Evolutionary conservation across 2,888 invertebrate species (phyloP), one percentile per base, ranked within the genome.

Genomic region (Cosmia trapezina): DNA sequence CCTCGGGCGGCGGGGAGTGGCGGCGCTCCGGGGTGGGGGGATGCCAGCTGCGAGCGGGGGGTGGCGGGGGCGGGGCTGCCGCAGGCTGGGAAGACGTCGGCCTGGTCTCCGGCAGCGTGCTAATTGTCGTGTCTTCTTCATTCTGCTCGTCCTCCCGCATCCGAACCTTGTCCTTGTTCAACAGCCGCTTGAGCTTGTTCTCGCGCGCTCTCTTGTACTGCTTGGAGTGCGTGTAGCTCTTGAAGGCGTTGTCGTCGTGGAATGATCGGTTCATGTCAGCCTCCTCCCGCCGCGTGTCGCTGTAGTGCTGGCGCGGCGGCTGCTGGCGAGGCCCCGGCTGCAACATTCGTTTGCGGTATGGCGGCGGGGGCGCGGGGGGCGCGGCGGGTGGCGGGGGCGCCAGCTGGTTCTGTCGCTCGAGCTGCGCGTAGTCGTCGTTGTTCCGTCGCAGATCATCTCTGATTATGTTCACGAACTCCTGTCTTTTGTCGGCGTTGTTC

Each of bases 371-470:
- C 7, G 17, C 43, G 12, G 9, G 14, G 22, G 11, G 22, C 3
- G 9, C 1, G 37, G n/a, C n/a, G n/a, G n/a, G n/a, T n/a, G n/a
- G n/a, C n/a, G n/a, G 37, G 37, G 22, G 9, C 9, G 41, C 12
- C 4, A 56, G 28, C 37, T 33, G 41, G 60, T 12, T 37, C 5
- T 41, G 57, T 22, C 37, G 45, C 11, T 69, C 54, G 28, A 47
- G 47, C 14, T 43, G 19, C 17, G 67, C 70, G 77, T 92, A 93
- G 71, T 94, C 93, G 43, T 94, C 93, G 63, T 94, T 93, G 76
- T 93, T 90, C 11, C 80, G 86, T 33, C 87, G 87, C 12, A 94
- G 81, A 53, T 90, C 83, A 6, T 87, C 66, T 75, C 88, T 91
- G 33, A 93, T 85, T 8, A 76, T 63, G 22, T 91, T 83, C 8